Conservation (phyloP, 2,888 invertebrate species). For the Taphrorychus bicolor region DNA sequence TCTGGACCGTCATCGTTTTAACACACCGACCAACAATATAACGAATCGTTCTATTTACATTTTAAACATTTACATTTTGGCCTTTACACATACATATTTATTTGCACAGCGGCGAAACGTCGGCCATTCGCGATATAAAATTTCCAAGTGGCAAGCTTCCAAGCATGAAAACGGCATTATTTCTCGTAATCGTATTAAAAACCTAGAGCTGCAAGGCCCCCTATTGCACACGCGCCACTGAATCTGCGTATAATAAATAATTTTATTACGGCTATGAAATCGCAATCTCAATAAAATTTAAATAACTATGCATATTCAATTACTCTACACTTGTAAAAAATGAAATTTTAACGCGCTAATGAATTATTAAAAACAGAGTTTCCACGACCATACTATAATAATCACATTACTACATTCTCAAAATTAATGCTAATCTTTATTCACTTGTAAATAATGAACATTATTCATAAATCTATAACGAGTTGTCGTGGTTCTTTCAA, state of each 20-base stretch:
- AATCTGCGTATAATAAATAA: conserved; percentile 12
- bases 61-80: neutral
- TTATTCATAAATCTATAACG: too few species aligned
- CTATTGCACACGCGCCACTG: conserved; percentile 13
- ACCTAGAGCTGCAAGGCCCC: conserved; percentile 2
- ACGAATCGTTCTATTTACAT: neutral
- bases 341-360: too few species aligned
- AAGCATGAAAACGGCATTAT: conserved; percentile 23
- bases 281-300: conserved; percentile 22
- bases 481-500: too few species aligned
- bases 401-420: too few species aligned
- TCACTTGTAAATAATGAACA: too few species aligned
- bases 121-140: conserved; percentile 4
- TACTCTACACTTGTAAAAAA: too few species aligned
- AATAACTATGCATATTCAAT: conserved; percentile 15
- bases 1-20: neutral
- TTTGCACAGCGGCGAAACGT: neutral
- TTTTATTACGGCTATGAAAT: conserved; percentile 23
- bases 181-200: conserved; percentile 22
- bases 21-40: neutral
- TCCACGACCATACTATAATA: too few species aligned
- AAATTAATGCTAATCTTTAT: too few species aligned
- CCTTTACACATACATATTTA: neutral
- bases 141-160: conserved; percentile 6
- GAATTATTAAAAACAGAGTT: too few species aligned